A percentile compares a stretch with the other conserved stretches of the same genome.
Evolutionary conservation across 1,140 invertebrate genomes (phyloP).

Genomic region (Drepana arcuata): DNA sequence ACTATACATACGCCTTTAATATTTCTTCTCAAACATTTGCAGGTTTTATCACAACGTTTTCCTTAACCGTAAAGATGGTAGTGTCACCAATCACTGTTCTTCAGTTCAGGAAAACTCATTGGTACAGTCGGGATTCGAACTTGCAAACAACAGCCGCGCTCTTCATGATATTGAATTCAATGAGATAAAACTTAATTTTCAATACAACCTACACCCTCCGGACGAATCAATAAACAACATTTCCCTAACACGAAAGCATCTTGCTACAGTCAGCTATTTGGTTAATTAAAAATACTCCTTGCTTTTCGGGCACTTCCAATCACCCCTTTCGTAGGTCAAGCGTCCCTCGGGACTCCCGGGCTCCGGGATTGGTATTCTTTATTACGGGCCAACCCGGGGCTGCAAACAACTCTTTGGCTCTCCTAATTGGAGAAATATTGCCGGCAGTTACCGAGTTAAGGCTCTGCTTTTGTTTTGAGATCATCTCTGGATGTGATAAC

Average conservation of each 20-base stretch:
- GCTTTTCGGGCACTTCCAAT: constrained; percentile 6
- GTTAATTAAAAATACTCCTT: constrained; percentile 23
- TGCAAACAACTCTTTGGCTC: constrained; percentile 19
- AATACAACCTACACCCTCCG: too few relatives aligned
- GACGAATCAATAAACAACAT: neutral
- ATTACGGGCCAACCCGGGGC: constrained; percentile 14
- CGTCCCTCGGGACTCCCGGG: constrained; percentile 18
- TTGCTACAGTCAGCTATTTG: constrained; percentile 5
- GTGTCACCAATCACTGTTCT: neutral
- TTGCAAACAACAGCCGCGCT: neutral
- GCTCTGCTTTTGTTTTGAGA: too few relatives aligned
- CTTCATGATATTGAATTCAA: too few relatives aligned
- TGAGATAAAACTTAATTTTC: neutral
- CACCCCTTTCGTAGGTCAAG: constrained; percentile 20
- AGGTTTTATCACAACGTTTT: too few relatives aligned
- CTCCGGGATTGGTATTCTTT: constrained; percentile 20
- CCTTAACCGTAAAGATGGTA: too few relatives aligned
- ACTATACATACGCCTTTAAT: neutral
- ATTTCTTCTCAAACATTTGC: too few relatives aligned
- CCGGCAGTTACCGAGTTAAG: neutral
- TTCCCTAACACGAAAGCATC: neutral
- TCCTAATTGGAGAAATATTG: constrained; percentile 22
- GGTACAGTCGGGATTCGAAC: neutral
- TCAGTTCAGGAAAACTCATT: neutral
- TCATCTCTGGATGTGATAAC: too few relatives aligned